Base-by-base conservation (phyloP, 2,888 invertebrate species). In the Eristalis pertinax region DNA sequence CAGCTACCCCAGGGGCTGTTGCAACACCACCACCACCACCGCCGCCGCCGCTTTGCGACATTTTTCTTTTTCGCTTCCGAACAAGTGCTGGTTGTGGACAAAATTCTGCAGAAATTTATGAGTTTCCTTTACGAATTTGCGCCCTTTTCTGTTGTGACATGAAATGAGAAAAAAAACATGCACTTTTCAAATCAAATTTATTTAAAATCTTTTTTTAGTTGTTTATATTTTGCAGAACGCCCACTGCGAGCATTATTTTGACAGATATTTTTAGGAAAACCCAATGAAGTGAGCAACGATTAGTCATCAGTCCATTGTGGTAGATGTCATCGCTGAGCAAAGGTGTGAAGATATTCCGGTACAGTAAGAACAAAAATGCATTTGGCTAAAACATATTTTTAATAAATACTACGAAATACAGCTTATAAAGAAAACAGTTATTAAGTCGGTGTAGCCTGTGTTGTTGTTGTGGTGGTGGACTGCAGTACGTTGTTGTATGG, bases 21-120 rank as follows among this genome's bases (percentile, higher is more conserved):
- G 89, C 80, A 38, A 85, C 88, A 56, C 87, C 89, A 82, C 89
- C 88, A 19, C 88, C 43, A 15, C 89, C 89, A 19, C 89, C 88
- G n/a, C 89, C 89, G n/a, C 89, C 88, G n/a, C 88, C 90, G 70
- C 88, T 89, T 87, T 90, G 90, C 8, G 90, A 90, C 90, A 90
- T 90, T 58, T 79, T 89, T 90, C 41, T 79, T 89, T 43, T 69
- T 13, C 8, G 56, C 24, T 63, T 26, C 10, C 58, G 56, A 22
- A 29, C 10, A 29, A 1, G 0, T 15, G 19, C 26, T 11, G 56
- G 43, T 67, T 50, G 43, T 60, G 11, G 3, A 8, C 0, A 19
- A 63, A 22, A 43, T 32, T 5, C 10, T 26, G 29, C 22, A 50
- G 11, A 24, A 15, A 19, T 29, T 11, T 43, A 50, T 19, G 10